Evolutionary conservation across 2,797 vertebrate genomes (phyloP), one percentile per base, ranked within the genome.

Genomic region (Morelia viridis): DNA sequence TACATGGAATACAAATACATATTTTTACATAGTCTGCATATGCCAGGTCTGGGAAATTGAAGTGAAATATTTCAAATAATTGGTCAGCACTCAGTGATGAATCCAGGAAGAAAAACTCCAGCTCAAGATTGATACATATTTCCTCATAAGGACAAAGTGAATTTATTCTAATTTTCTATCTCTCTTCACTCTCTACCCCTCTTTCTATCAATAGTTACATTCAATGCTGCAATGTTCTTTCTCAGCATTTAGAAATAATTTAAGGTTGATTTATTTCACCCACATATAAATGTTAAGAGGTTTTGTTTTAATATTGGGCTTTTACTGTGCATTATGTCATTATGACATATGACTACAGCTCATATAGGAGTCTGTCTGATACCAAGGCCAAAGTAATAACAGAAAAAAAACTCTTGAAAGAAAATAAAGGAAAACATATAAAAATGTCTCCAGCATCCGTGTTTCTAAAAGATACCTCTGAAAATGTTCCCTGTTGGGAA

Each of bases 21-120:
- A 58, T 76, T 35, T 60, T n/a, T 96, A 96, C 96, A 96, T 95
- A 94, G 95, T 96, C 95, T 97, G 97, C 96, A 96, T 97, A 97
- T 97, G 97, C 96, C 97, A 97, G 97, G 96, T 94, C 95, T 94
- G 89, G 92, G 94, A 97, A 96, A 93, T 91, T 89, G 94, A 97
- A 93, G 41, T 94, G 93, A 97, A 97, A 95, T 96, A 95, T 95
- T 96, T 96, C 95, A n/a, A 91, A 96, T 97, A 97, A 97, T 95
- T 93, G 95, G 95, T 93, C 94, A 90, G 92, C 12, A 89, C 6
- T 71, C 41, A 61, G 96, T 96, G 96, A 97, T 95, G 96, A 96
- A 96, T 97, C 95, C 94, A 95, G 92, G 90, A 94, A 28, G 95
- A 96, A 96, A 95, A 94, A 95, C 93, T 93, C 96, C 95, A 96